These are phyloP conservation scores for Disparrhopalites patrizii DNA, from an alignment of 2,888 invertebrate species.

Conservation along the genomic window DNA sequence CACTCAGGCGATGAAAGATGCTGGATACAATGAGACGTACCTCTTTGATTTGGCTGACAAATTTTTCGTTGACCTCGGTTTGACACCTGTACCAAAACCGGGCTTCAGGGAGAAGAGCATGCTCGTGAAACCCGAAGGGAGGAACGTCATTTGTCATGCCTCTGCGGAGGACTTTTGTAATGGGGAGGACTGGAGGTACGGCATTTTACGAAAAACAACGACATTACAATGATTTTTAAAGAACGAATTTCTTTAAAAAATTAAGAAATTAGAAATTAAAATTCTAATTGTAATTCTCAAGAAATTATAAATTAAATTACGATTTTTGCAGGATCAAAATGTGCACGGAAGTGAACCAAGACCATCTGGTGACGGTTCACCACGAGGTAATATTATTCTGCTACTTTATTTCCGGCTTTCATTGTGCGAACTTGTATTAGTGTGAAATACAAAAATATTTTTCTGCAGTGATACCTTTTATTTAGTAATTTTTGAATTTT, in stretches of 20 bases:
- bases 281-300: not conserved
- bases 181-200: constrained; percentile 5
- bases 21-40: constrained; percentile 50
- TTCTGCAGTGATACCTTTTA: not conserved
- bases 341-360: constrained; percentile 54
- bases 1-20: constrained; percentile 66
- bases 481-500: not conserved
- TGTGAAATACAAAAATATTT: not conserved
- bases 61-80: constrained; percentile 73
- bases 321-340: constrained; percentile 60
- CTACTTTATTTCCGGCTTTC: not conserved
- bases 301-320: too few species aligned
- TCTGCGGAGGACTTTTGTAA: constrained; percentile 80
- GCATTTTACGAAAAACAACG: constrained; percentile 16
- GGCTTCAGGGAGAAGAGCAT: constrained; percentile 77
- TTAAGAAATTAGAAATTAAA: constrained; percentile 7
- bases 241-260: too few species aligned
- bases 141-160: constrained; percentile 63
- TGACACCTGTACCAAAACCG: constrained; percentile 72
- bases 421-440: too few species aligned
- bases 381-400: constrained; percentile 17
- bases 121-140: constrained; percentile 64
- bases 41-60: constrained; percentile 80
- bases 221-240: too few species aligned
- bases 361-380: constrained; percentile 73